phyloP scores from a whole-genome alignment of 2,888 invertebrate genomes.

The Lasioglossum vierecki region DNA sequence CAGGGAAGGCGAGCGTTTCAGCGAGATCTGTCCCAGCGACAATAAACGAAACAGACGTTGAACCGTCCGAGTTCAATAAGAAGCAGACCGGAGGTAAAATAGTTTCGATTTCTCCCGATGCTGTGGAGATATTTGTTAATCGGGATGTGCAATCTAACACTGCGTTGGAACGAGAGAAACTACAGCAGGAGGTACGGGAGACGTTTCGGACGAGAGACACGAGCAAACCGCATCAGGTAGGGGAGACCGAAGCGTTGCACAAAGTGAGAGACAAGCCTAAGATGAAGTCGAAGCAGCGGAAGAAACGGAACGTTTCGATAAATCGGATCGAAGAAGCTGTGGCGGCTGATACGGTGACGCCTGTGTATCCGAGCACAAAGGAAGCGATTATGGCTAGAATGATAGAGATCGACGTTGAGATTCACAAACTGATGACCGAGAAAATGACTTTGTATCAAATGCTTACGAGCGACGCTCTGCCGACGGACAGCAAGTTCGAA shows the following conservation, averaged over 20 bases:
- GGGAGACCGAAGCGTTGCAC: conserved; percentile 51
- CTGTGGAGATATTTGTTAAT: neutral
- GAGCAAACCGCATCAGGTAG: neutral
- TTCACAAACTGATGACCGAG: conserved; percentile 86
- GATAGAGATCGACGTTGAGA: conserved; percentile 87
- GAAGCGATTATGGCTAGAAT: conserved; percentile 85
- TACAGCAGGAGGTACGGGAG: conserved; percentile 2
- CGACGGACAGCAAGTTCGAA: neutral
- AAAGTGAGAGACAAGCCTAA: conserved; percentile 67
- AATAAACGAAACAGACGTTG: neutral
- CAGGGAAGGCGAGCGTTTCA: conserved; percentile 22
- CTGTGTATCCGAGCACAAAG: conserved; percentile 38
- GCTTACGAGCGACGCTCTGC: conserved; percentile 80
- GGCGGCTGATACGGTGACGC: conserved; percentile 29
- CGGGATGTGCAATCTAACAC: neutral
- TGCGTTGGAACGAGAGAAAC: conserved; percentile 9
- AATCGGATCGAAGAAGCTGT: conserved; percentile 63
- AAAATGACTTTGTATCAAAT: conserved; percentile 86
- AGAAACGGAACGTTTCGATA: conserved; percentile 54
- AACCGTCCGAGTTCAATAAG: neutral
- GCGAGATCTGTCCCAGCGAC: conserved; percentile 31
- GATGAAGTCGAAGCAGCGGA: conserved; percentile 65
- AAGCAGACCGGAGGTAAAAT: neutral
- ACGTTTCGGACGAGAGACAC: neutral
- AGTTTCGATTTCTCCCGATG: neutral